Evolutionary conservation across 2,113 vertebrate species (phyloP).

Genomic region (Sclerurus mexicanus): DNA sequence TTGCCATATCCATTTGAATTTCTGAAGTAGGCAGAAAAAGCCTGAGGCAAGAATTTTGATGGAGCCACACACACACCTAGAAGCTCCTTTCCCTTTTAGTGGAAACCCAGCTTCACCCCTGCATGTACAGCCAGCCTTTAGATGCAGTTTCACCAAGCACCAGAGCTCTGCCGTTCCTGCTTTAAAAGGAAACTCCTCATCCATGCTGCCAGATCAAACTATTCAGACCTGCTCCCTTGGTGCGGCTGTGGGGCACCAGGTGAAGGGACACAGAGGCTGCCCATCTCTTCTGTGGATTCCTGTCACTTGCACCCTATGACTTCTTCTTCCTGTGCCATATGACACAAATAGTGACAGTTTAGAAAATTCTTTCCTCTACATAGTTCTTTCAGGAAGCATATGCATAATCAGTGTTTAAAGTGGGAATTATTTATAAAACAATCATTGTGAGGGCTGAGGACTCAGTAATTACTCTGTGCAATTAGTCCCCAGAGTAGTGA

Average conservation of each 20-base stretch:
- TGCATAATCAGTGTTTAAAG: background rate
- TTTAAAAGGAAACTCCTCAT: background rate
- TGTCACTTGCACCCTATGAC: background rate
- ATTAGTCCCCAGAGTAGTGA: background rate
- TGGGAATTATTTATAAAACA: background rate
- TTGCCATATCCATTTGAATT: background rate
- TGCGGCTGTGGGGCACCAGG: rapidly evolving
- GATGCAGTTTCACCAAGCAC: background rate
- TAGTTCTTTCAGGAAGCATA: background rate
- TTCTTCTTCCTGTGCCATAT: background rate
- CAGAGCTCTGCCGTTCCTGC: background rate
- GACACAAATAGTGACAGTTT: background rate
- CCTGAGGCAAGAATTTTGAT: background rate
- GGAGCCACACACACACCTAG: background rate
- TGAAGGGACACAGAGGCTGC: rapidly evolving
- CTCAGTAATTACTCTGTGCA: background rate
- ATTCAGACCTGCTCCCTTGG: rapidly evolving
- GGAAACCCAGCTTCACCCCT: background rate
- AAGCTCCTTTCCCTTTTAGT: background rate
- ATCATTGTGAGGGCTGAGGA: background rate
- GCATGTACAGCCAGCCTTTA: background rate
- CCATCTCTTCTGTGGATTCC: background rate
- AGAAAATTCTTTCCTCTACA: background rate
- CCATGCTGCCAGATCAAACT: rapidly evolving
- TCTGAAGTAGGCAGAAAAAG: background rate